Base-by-base conservation (phyloP, 1,140 invertebrate genomes). In the Copidosoma floridanum region DNA sequence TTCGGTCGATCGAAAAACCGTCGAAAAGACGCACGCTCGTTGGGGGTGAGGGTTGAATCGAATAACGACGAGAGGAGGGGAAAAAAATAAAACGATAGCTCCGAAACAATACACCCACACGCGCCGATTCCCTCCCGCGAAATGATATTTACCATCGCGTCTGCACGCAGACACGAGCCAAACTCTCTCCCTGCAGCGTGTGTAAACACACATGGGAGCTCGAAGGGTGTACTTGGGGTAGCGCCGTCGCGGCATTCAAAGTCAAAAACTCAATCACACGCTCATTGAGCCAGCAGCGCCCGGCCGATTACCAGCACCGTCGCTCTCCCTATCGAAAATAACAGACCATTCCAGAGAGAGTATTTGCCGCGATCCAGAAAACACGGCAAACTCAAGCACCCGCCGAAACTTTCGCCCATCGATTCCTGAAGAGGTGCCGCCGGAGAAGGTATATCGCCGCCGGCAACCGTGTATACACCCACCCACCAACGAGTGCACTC, bases 201-300 rank as follows among this genome's bases (percentile, higher is more conserved):
- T n/a, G n/a, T n/a, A n/a, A n/a, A n/a, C n/a, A n/a, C n/a, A n/a
- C n/a, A n/a, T n/a, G n/a, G n/a, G n/a, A n/a, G n/a, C n/a, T n/a
- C n/a, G n/a, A n/a, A n/a, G n/a, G n/a, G n/a, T n/a, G n/a, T n/a
- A n/a, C n/a, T 32, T 32, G 29, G 29, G n/a, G n/a, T n/a, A n/a
- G n/a, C n/a, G n/a, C n/a, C 43, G 40, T 53, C 27, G 27, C 48
- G 48, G 46, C 65, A 61, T 56, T 62, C 35, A 62, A 57, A 62
- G 60, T 57, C 60, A 62, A 62, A 62, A 62, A 62, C 60, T 62
- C 59, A 62, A 62, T 62, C 60, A 62, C 46, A 48, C 53, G 60
- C 53, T 62, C 46, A 57, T 62, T 62, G 60, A 62, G 46, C n/a
- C 41, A 3, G n/a, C n/a, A n/a, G n/a, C n/a, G 26, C 35, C 29